Evolutionary conservation across 2,113 vertebrate species (phyloP).

Genomic region (Atherinomorus stipes): DNA sequence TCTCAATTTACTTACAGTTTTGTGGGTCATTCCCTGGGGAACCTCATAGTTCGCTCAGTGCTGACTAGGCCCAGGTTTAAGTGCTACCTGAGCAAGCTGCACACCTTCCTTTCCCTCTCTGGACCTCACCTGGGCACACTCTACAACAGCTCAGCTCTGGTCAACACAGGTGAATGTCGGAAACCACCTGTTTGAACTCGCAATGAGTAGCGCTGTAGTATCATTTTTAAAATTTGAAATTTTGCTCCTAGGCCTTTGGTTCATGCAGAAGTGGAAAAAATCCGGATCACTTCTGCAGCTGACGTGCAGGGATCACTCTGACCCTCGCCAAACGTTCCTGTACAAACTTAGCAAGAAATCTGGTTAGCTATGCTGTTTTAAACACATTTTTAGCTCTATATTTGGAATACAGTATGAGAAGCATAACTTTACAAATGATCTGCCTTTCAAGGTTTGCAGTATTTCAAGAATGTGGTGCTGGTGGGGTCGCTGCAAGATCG

Average conservation of each 20-base stretch:
- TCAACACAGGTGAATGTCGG: slow-evolving; percentile 91
- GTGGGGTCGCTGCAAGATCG: slow-evolving; percentile 98
- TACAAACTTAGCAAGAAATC: slow-evolving; percentile 99
- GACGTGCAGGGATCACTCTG: slow-evolving; percentile 97
- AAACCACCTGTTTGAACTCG: neutral
- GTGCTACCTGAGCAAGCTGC: slow-evolving; percentile 94
- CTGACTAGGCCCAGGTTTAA: slow-evolving; percentile 95
- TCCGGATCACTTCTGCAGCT: slow-evolving; percentile 95
- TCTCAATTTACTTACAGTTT: slow-evolving; percentile 83
- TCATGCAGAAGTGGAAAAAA: slow-evolving; percentile 99
- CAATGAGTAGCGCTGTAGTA: neutral
- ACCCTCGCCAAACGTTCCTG: slow-evolving; percentile 97
- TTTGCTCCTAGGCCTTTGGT: slow-evolving; percentile 91
- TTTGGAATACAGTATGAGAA: neutral
- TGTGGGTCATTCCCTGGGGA: slow-evolving; percentile 98
- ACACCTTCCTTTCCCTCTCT: slow-evolving; percentile 97
- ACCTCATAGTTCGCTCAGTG: slow-evolving; percentile 98
- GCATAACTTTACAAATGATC: slow-evolving; percentile 8
- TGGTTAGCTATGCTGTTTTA: slow-evolving; percentile 79
- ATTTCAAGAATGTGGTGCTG: slow-evolving; percentile 96
- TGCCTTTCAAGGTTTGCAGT: slow-evolving; percentile 89
- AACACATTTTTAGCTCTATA: neutral
- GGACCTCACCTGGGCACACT: slow-evolving; percentile 97
- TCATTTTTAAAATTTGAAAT: neutral
- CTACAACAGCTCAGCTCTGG: slow-evolving; percentile 98